These are phyloP conservation scores for Columba livia DNA, from an alignment of 2,113 vertebrate species.

Conservation along the genomic window DNA sequence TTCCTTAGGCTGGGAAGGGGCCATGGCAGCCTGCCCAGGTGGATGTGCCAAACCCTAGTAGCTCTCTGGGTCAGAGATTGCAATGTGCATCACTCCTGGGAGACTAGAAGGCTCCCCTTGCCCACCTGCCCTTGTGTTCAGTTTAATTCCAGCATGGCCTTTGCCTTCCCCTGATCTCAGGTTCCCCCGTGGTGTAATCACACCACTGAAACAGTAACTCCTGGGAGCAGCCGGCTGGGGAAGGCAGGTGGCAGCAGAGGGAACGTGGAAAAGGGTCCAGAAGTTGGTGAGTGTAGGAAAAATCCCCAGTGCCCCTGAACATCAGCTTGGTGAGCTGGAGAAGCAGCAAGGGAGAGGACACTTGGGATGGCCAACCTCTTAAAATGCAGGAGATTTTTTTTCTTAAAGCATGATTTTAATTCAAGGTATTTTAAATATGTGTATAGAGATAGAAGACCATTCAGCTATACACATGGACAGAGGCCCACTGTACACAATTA, in stretches of 20 bases:
- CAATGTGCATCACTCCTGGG: rapidly evolving
- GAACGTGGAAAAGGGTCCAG: neutral
- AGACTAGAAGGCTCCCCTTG: neutral
- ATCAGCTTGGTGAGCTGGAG: neutral
- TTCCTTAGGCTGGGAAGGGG: neutral
- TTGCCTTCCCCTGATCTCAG: neutral
- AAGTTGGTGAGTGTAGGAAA: neutral
- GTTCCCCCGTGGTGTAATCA: neutral
- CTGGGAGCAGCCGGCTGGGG: neutral
- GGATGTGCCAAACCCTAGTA: neutral
- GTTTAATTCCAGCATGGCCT: neutral
- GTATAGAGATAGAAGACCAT: neutral
- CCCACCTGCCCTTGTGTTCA: neutral
- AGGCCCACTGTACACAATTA: neutral
- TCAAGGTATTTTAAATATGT: neutral
- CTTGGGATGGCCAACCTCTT: neutral
- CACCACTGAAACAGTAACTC: neutral
- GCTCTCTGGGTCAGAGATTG: neutral
- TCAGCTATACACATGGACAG: neutral
- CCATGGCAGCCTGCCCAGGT: neutral
- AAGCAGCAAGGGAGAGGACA: neutral
- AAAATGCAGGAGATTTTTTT: neutral
- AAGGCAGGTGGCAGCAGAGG: neutral
- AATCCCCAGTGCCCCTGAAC: neutral
- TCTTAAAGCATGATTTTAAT: neutral